Evolutionary conservation across 2,888 invertebrate genomes (phyloP).

Genomic region (Bibio marci): DNA sequence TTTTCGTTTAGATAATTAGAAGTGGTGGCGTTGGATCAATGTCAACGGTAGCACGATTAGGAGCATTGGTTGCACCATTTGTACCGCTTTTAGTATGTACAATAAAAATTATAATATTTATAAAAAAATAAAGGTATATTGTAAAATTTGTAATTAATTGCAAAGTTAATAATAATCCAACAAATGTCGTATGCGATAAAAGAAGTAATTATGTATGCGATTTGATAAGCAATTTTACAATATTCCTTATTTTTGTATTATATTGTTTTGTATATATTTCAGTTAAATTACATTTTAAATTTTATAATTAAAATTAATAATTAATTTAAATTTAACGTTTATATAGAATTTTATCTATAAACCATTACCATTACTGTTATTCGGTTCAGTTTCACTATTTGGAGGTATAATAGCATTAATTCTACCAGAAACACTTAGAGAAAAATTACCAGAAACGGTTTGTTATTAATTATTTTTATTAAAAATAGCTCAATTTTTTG

Average conservation of each 20-base stretch:
- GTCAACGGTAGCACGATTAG: constrained; percentile 38
- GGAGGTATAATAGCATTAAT: constrained; percentile 36
- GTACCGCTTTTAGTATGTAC: constrained; percentile 37
- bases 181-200: too few species aligned
- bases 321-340: too few species aligned
- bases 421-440: constrained; percentile 43
- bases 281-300: background rate
- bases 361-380: constrained; percentile 34
- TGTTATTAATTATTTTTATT: constrained; percentile 8
- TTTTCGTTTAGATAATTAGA: constrained; percentile 25
- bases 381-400: constrained; percentile 33
- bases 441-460: constrained; percentile 42
- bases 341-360: constrained; percentile 32
- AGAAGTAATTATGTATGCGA: too few species aligned
- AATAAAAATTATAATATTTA: too few species aligned
- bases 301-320: constrained; percentile 8
- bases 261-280: too few species aligned
- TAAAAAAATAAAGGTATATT: too few species aligned
- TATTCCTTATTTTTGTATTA: too few species aligned
- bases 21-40: constrained; percentile 41
- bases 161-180: too few species aligned
- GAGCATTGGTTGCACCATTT: constrained; percentile 44
- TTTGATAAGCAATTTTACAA: too few species aligned
- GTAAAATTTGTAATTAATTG: too few species aligned
- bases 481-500: background rate